Evolutionary conservation across 2,797 vertebrate genomes (phyloP).

Genomic region (Pangasius krempfi): DNA sequence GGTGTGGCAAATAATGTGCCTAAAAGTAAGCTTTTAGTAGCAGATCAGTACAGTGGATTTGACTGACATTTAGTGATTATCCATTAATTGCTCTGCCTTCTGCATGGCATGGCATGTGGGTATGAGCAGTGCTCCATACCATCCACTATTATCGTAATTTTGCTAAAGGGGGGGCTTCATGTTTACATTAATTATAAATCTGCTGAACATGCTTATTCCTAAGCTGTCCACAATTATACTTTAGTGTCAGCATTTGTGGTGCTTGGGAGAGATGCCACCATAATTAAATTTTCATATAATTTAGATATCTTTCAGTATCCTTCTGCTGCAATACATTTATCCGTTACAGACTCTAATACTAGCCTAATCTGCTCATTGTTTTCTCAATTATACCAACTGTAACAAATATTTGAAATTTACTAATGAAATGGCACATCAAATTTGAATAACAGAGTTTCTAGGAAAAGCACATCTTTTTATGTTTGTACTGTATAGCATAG

Average conservation of each 20-base stretch:
- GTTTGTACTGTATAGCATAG: not conserved
- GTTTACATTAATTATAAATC: constrained; percentile 17
- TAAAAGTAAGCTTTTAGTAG: not conserved
- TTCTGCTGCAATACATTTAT: not conserved
- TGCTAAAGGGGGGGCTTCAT: not conserved
- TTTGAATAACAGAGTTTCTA: not conserved
- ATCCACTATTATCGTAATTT: not conserved
- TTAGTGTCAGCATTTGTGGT: not conserved
- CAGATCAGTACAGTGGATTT: not conserved
- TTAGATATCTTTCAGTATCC: not conserved
- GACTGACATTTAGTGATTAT: not conserved
- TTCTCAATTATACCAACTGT: not conserved
- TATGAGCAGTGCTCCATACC: not conserved
- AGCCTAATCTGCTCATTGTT: not conserved
- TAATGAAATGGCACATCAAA: not conserved
- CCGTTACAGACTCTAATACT: not conserved
- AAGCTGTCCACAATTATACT: not conserved
- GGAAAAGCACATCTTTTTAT: too few relatives aligned
- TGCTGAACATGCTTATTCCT: not conserved
- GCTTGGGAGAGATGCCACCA: not conserved
- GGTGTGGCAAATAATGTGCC: not conserved
- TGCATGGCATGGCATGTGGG: not conserved
- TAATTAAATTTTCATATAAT: not conserved
- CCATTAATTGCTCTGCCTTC: not conserved
- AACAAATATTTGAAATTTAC: not conserved